Conservation (phyloP, 2,797 vertebrate genomes). For the Macropodus opercularis region DNA sequence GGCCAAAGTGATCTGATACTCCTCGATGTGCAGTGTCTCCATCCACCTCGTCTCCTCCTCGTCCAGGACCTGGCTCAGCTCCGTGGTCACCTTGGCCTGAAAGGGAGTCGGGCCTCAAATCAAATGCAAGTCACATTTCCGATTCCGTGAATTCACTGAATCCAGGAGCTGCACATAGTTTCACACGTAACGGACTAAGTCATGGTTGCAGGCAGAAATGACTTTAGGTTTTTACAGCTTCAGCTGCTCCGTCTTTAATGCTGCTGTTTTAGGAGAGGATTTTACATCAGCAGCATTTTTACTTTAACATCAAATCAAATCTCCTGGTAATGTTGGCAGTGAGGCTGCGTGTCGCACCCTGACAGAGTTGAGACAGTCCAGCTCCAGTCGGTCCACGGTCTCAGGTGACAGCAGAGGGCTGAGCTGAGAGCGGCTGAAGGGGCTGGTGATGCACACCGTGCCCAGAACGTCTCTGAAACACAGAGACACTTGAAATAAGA, state of each 20-base stretch:
- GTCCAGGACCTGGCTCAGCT: constrained; percentile 81
- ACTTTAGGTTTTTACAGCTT: no score
- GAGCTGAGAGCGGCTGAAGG: constrained; percentile 82
- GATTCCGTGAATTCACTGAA: no score
- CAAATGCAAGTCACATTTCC: constrained; percentile 33
- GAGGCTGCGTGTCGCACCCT: constrained; percentile 79
- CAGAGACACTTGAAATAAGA: background rate
- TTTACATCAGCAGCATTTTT: no score
- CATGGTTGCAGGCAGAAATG: no score
- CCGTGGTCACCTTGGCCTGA: constrained; percentile 81
- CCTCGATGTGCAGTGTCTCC: constrained; percentile 77
- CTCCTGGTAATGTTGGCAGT: no score
- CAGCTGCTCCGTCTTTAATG: no score
- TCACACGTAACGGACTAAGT: no score
- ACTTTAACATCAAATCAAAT: no score
- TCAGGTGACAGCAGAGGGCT: constrained; percentile 84
- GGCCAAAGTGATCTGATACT: constrained; percentile 77
- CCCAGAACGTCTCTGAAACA: constrained; percentile 87
- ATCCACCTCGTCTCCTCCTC: constrained; percentile 82
- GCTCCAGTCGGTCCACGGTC: constrained; percentile 84
- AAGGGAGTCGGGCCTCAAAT: constrained; percentile 9
- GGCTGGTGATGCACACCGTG: constrained; percentile 83
- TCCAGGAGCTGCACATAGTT: no score
- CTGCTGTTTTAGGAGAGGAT: no score
- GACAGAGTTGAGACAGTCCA: constrained; percentile 87